Evolutionary conservation across 1,140 invertebrate genomes (phyloP), one percentile per base, ranked within the genome.

Genomic region (Spodoptera litura): DNA sequence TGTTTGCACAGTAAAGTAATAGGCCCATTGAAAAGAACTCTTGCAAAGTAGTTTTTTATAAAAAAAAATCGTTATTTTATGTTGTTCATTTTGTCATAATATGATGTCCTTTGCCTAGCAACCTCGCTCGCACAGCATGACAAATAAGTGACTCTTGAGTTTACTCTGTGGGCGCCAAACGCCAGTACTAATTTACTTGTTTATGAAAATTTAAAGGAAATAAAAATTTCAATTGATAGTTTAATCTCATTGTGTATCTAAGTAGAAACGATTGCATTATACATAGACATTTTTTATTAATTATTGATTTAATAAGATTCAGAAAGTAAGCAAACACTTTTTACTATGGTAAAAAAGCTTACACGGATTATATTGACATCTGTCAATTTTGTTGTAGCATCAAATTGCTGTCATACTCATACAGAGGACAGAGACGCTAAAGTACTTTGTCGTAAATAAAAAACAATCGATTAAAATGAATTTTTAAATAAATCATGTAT

Each of bases 341-440:
- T n/a, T n/a, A 44, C 38, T 44, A 44, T 44, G 38, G 38, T 44
- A 9, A 31, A 31, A 44, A 44, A 44, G 38, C 6, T 44, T 44
- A 4, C 31, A 31, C 3, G 4, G 3, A 8, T 44, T 27, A 1
- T 58, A 11, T 25, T 25, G 20, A 56, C 20, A 9, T 20, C 58
- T 59, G 58, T 27, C 58, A 59, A 31, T 59, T 20, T 25, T 11
- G 8, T 25, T n/a, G 9, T 59, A 15, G 31, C 58, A 31, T 4
- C 27, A 31, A 11, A 31, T 4, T 35, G 11, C 38, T 49, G 61
- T 64, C 61, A 64, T 49, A 64, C 8, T 20, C 61, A 64, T 4
- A 38, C 38, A 64, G 3, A 64, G 61, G 49, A 38, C 38, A 64
- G 3, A 64, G 61, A 64, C 61, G 61, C 61, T n/a, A n/a, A 49